Base-by-base conservation (phyloP, 2,797 vertebrate species). In the Syndactyla subalaris region DNA sequence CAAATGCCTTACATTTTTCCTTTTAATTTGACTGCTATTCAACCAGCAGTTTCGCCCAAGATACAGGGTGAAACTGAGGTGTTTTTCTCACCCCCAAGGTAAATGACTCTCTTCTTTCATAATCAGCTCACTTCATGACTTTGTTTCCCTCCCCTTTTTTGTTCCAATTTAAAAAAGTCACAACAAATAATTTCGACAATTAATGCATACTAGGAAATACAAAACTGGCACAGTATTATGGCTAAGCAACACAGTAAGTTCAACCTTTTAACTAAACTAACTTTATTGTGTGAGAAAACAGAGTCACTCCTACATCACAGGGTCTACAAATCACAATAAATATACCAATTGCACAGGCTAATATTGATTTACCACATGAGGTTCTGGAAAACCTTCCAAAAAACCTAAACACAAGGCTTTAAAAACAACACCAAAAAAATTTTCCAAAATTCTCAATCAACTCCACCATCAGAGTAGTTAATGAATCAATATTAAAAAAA, bases 311-410 rank as follows among this genome's bases (percentile, higher is more conserved):
- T 92, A 71, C 82, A 67, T 63, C 22, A 36, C 6, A 59, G 34
- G 32, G 36, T 39, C 62, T 81, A 21, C 32, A 62, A 96, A 89
- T 91, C 67, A 88, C 79, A 81, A 48, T 19, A 45, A 66, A 86
- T 21, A 63, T 6, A n/a, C 59, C 41, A 65, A 66, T 51, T 67
- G 18, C 61, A 92, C 14, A 72, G 78, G 63, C 39, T 84, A 91
- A 39, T 74, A 80, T 8, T 66, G 15, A 54, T 90, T 88, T 84
- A 66, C 51, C 20, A 65, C 38, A 84, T 14, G 38, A 93, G n/a
- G 29, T 34, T 80, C 83, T 86, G 58, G 62, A 84, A 97, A 95
- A 84, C 14, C 54, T 96, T 94, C 55, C 43, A 63, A 82, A 94
- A 75, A 41, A 43, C 1, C 74, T 87, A 83, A 89, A 70, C 11